Evolutionary conservation across 2,888 invertebrate genomes (phyloP), one percentile per base, ranked within the genome.

Genomic region (Pharmacophagus antenor): DNA sequence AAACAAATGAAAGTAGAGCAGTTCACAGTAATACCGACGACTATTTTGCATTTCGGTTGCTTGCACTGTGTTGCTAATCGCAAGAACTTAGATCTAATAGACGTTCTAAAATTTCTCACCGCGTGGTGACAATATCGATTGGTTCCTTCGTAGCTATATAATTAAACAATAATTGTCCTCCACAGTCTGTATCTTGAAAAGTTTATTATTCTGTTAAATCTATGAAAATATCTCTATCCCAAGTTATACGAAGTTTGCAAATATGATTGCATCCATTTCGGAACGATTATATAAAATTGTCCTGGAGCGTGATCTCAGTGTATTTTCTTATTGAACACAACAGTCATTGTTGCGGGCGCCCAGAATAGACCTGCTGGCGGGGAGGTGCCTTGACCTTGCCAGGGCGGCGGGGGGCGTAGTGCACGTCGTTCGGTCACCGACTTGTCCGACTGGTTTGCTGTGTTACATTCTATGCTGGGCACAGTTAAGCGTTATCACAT

Each of bases 371-470:
- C 72, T 70, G 70, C 65, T 69, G 67, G 66, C 61, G 65, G 68
- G 72, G 77, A 72, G 79, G 79, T 78, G 71, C 72, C 73, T 81
- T 88, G 88, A 87, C 89, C 89, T 89, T 89, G 87, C 71, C 74
- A 71, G 80, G 83, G 73, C 65, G 65, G 68, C 66, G 78, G 76
- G 80, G 75, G 67, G 66, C 65, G 69, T 70, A 67, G 63, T 65
- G 65, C 61, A 63, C 67, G 64, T 62, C 72, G 69, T 69, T 63
- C 85, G 85, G 85, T 85, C 84, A 80, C 77, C 81, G 84, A 87
- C 88, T 82, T 70, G 77, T 66, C 70, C 62, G 71, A 82, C 85
- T 72, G 77, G 83, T 84, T 84, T 75, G 68, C 50, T 49, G 44
- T 44, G 23, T 46, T 23, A 46, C 60, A 60, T 56, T 60, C 51